These are phyloP conservation scores for Paratrypauchen microcephalus DNA, from an alignment of 2,797 vertebrate species.

Conservation along the genomic window DNA sequence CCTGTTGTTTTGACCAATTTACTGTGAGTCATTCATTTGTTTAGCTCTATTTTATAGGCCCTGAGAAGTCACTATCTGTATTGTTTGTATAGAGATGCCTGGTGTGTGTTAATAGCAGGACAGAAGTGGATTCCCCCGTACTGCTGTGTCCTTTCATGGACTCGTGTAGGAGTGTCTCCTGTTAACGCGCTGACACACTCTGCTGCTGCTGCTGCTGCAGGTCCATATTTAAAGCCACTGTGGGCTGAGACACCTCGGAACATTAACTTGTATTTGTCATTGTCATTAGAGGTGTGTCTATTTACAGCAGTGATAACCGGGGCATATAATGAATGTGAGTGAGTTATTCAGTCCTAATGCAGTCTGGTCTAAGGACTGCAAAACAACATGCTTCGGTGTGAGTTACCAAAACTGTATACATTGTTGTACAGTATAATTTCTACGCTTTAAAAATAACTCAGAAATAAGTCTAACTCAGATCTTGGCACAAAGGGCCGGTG, in stretches of 20 bases:
- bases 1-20: slow-evolving; percentile 14
- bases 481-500: too few species aligned
- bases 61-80: slow-evolving; percentile 12
- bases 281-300: slow-evolving; percentile 15
- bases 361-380: background rate
- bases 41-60: slow-evolving; percentile 30
- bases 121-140: slow-evolving; percentile 36
- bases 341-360: slow-evolving; percentile 1
- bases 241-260: slow-evolving; percentile 23
- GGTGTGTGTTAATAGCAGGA: background rate
- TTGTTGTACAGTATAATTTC: too few species aligned
- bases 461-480: too few species aligned
- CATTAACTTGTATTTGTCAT: slow-evolving; percentile 18
- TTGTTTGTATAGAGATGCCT: slow-evolving; percentile 28
- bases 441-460: too few species aligned
- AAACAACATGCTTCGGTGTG: background rate
- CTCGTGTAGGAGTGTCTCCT: slow-evolving; percentile 20
- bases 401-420: too few species aligned
- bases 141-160: slow-evolving; percentile 20
- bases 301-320: slow-evolving; percentile 8
- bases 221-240: slow-evolving; percentile 12
- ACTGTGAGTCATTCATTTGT: slow-evolving; percentile 53
- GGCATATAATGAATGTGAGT: background rate
- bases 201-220: background rate
- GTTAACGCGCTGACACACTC: slow-evolving; percentile 10